Evolutionary conservation across 2,888 invertebrate species (phyloP), one percentile per base, ranked within the genome.

Genomic region (Gryllus longicercus): DNA sequence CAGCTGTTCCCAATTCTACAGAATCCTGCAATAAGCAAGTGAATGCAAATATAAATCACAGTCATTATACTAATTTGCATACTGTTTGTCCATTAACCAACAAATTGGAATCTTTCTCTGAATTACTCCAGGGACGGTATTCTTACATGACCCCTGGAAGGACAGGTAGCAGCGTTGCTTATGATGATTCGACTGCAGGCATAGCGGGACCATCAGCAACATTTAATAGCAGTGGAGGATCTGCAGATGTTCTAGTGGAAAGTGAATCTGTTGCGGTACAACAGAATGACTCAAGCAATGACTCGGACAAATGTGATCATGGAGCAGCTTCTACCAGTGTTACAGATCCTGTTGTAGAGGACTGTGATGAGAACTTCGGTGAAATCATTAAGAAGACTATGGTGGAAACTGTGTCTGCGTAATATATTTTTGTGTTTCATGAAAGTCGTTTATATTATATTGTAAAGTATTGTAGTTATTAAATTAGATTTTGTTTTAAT

Each of bases 311-410:
- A 18, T 74, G 63, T 21, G 79, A 80, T 78, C 51, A 78, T 16
- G 79, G 51, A 63, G 80, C 79, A 38, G 77, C 74, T 14, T 79
- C 23, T 50, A 50, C 80, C 16, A 74, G 76, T 51, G 74, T 75
- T 25, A 38, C 51, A 25, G 84, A 84, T 51, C 82, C 79, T 75
- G 49, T 77, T 84, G 23, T 85, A 76, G 89, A 89, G 77, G 88
- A 90, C 80, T 89, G 89, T 84, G 90, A 90, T 84, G 95, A 95
- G 85, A 96, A 96, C 87, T 95, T 96, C 86, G 96, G 96, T 79
- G 96, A 96, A 89, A 94, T 96, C 85, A 96, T 96, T 84, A 96
- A 96, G 88, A 95, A 96, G 88, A 94, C 95, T 83, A 95, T 96
- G 91, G 95, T 96, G 86, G 96, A 96, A 87, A 95, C 95, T 85